Percentiles rank a stretch among this genome's conserved stretches.
Conservation (phyloP, 2,888 invertebrate species). For the Ischnus inquisitorius region DNA sequence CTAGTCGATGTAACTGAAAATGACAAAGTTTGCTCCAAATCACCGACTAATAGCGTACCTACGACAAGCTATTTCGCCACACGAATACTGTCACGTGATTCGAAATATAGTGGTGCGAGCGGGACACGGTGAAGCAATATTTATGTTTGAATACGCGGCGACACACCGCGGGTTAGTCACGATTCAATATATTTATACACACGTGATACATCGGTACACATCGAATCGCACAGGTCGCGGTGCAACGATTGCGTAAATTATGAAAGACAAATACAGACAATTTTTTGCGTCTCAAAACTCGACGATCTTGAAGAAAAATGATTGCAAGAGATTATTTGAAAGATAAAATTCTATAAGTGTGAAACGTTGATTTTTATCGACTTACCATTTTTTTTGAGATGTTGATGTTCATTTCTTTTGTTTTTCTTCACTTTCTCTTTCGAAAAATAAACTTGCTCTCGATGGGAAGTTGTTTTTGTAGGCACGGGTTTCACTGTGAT, state of each 20-base stretch:
- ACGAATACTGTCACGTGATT: background rate
- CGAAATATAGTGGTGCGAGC: background rate
- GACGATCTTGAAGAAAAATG: no score
- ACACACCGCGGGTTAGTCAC: background rate
- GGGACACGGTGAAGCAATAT: background rate
- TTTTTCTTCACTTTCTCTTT: background rate
- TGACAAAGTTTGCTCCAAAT: background rate
- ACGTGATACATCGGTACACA: background rate
- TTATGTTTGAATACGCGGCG: background rate
- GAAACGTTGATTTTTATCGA: background rate
- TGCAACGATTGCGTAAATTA: background rate
- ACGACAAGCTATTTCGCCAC: background rate
- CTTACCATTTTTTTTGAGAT: background rate
- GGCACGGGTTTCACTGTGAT: background rate
- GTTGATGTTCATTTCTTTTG: no score
- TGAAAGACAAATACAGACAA: no score
- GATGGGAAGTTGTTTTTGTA: background rate
- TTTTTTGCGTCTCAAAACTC: no score
- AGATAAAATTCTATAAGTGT: background rate
- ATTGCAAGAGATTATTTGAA: background rate
- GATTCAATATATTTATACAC: background rate
- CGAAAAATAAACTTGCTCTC: background rate
- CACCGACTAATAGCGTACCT: background rate
- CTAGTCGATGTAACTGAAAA: slow-evolving; percentile 8
- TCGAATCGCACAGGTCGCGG: background rate